A percentile compares a stretch with the other conserved stretches of the same genome.
These are phyloP conservation scores for Leptinotarsa haldemani DNA, from an alignment of 2,888 invertebrate species.

Conservation along the genomic window DNA sequence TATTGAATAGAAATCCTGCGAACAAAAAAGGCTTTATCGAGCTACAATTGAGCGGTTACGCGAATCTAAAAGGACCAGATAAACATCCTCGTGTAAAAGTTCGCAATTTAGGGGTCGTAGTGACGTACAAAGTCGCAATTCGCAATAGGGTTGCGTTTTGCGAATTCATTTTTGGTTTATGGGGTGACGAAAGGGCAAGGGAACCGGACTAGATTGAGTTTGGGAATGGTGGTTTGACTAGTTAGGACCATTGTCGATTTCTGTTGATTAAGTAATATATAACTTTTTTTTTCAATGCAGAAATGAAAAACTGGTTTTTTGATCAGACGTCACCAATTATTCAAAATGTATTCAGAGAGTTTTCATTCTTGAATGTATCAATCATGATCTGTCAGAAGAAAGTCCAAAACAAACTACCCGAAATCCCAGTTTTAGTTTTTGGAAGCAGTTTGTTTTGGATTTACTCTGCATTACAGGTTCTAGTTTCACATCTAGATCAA, in stretches of 20 bases:
- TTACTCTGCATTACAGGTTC: too few relatives aligned
- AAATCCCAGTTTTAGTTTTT: too few relatives aligned
- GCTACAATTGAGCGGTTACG: conserved; percentile 27
- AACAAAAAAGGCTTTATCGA: conserved; percentile 20
- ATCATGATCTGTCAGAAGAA: too few relatives aligned
- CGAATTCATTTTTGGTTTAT: conserved; percentile 23
- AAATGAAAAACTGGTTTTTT: too few relatives aligned
- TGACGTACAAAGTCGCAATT: conserved; percentile 11
- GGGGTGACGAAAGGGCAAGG: conserved; percentile 24
- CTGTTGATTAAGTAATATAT: too few relatives aligned
- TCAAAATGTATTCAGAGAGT: too few relatives aligned
- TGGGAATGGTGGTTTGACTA: neutral
- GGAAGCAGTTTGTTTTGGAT: too few relatives aligned
- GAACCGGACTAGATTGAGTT: conserved; percentile 10
- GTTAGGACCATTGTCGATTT: neutral
- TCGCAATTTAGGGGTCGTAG: neutral
- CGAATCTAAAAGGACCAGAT: conserved; percentile 25
- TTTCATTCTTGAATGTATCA: too few relatives aligned
- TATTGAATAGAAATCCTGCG: conserved; percentile 33
- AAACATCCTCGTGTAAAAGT: conserved; percentile 12
- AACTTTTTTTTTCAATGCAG: too few relatives aligned
- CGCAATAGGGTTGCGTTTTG: conserved; percentile 20
- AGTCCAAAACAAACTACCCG: too few relatives aligned
- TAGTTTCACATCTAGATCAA: too few relatives aligned
- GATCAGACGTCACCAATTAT: too few relatives aligned